phyloP scores from a whole-genome alignment of 2,797 vertebrate genomes.

The Microctenopoma stevenorrisi region DNA sequence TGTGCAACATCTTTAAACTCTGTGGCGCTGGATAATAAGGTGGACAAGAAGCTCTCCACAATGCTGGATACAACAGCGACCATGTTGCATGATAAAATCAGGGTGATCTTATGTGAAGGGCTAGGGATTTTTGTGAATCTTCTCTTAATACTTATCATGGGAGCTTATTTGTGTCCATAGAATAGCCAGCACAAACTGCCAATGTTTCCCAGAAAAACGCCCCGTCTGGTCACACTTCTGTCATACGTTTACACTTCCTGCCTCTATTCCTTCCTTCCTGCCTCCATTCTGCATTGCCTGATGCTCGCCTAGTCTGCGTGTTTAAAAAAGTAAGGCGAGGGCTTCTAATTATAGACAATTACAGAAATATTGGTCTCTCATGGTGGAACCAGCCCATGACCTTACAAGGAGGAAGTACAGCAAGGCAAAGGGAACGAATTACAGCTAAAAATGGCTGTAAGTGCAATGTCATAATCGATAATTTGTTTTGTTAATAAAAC shows the following conservation, averaged over 20 bases:
- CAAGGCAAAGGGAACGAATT: slow-evolving; percentile 18
- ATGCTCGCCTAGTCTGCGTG: slow-evolving; percentile 16
- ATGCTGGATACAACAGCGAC: slow-evolving; percentile 19
- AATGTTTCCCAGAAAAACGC: background rate
- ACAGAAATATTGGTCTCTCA: slow-evolving; percentile 44
- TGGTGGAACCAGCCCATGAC: slow-evolving; percentile 31
- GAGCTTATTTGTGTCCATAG: background rate
- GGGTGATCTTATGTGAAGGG: background rate
- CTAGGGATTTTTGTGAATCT: no score
- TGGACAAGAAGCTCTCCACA: slow-evolving; percentile 16
- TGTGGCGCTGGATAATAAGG: background rate
- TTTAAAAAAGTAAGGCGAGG: slow-evolving; percentile 36
- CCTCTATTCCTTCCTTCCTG: slow-evolving; percentile 13
- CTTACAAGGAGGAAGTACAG: slow-evolving; percentile 24
- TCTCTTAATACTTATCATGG: no score
- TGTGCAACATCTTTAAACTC: slow-evolving; percentile 33
- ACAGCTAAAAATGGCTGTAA: slow-evolving; percentile 8
- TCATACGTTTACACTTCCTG: slow-evolving; percentile 2
- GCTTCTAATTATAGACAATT: slow-evolving; percentile 66
- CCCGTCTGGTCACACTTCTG: slow-evolving; percentile 5
- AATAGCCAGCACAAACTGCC: background rate
- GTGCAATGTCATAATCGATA: slow-evolving; percentile 19
- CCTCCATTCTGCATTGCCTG: background rate
- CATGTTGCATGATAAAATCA: slow-evolving; percentile 15
- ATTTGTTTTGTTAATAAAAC: slow-evolving; percentile 21